Evolutionary conservation across 2,797 vertebrate species (phyloP).

Genomic region (Pristis pectinata): DNA sequence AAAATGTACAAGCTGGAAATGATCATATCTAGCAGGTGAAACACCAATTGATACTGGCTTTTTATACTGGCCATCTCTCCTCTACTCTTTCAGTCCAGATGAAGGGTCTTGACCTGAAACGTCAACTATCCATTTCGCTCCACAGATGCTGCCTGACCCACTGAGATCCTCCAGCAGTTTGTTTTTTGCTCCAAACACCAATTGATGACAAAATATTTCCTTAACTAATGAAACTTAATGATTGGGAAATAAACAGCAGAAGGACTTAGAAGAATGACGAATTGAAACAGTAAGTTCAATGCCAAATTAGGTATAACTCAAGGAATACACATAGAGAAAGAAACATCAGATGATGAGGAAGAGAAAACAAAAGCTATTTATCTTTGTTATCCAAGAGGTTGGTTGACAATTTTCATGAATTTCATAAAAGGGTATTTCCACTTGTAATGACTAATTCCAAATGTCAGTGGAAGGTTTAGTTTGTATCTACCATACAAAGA

Average conservation of each 20-base stretch:
- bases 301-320: not conserved
- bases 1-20: not conserved
- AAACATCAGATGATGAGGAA: not conserved
- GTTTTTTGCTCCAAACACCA: not conserved
- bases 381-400: not conserved
- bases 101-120: no score
- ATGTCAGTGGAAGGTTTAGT: not conserved
- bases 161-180: no score
- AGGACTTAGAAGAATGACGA: not conserved
- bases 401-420: not conserved
- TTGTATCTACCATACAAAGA: not conserved
- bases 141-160: no score
- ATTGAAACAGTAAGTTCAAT: not conserved
- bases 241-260: not conserved
- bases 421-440: not conserved
- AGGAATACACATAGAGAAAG: not conserved
- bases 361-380: not conserved
- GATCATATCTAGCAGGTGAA: not conserved
- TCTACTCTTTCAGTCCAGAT: no score
- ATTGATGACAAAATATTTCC: no score
- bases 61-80: no score
- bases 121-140: no score
- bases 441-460: not conserved
- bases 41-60: not conserved
- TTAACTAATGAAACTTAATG: not conserved